phyloP scores from a whole-genome alignment of 2,113 vertebrate species.

The Anguilla rostrata region DNA sequence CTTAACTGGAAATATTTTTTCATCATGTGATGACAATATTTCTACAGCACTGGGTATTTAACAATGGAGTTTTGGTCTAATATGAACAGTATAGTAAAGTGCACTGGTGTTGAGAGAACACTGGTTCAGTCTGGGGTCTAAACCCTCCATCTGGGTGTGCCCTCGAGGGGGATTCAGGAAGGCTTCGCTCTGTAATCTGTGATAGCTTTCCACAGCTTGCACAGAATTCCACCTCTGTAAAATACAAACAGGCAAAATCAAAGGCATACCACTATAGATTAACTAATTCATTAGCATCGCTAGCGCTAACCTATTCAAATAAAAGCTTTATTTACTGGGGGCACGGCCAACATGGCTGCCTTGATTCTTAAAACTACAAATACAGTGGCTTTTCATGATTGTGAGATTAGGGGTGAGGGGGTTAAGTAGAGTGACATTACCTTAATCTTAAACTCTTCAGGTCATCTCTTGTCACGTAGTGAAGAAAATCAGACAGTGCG shows the following conservation, averaged over 20 bases:
- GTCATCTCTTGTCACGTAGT: constrained; percentile 89
- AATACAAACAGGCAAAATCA: constrained; percentile 12
- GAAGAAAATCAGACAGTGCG: constrained; percentile 83
- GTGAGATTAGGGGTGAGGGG: neutral
- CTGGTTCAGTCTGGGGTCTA: constrained; percentile 48
- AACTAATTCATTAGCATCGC: neutral
- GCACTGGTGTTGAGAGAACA: constrained; percentile 64
- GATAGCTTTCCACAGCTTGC: constrained; percentile 93
- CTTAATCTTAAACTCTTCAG: constrained; percentile 90
- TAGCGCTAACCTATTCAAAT: neutral
- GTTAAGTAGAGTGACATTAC: constrained; percentile 57
- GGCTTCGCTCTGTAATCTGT: constrained; percentile 81
- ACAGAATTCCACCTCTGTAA: constrained; percentile 89
- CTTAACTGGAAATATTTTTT: constrained; percentile 9
- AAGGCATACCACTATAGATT: neutral
- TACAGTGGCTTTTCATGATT: neutral
- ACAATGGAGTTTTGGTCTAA: constrained; percentile 53
- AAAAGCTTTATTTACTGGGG: neutral
- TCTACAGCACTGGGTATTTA: neutral
- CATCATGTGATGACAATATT: neutral
- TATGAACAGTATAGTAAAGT: constrained; percentile 86
- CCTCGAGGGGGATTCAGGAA: constrained; percentile 60
- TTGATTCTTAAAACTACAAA: neutral
- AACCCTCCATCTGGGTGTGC: constrained; percentile 41
- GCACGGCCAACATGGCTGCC: neutral